A percentile compares a stretch with the other conserved stretches of the same genome.
Conservation (phyloP, 2,888 invertebrate genomes). For the Nyleta sp. region DNA sequence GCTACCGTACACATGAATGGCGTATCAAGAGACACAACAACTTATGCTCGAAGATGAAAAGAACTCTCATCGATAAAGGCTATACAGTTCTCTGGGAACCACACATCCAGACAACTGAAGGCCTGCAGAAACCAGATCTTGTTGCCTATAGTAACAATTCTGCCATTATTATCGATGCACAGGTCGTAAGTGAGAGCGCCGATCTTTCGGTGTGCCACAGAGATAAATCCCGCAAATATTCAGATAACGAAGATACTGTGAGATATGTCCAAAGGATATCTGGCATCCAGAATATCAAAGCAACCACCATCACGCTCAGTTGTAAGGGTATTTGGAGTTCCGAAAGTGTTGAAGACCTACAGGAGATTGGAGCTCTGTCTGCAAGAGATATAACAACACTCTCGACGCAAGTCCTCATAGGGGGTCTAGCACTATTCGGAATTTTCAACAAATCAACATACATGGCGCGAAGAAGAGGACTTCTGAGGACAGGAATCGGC, state of each 20-base stretch:
- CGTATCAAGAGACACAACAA: conserved; percentile 73
- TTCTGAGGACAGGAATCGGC: too few species aligned
- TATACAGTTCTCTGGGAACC: background rate
- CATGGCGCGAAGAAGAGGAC: background rate
- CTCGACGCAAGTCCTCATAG: background rate
- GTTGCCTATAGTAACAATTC: background rate
- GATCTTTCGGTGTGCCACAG: too few species aligned
- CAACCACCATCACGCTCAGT: background rate
- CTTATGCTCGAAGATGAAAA: background rate
- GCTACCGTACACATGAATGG: conserved; percentile 69
- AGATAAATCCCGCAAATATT: too few species aligned
- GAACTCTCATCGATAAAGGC: background rate
- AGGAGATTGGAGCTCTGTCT: background rate
- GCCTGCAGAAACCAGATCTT: background rate
- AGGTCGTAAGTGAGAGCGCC: conserved; percentile 43
- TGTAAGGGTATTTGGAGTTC: background rate
- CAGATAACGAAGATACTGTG: too few species aligned
- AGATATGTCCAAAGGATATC: too few species aligned
- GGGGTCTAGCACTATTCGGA: background rate
- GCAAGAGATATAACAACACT: background rate
- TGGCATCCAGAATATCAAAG: background rate
- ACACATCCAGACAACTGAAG: background rate
- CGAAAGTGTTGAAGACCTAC: background rate
- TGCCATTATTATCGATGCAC: conserved; percentile 25
- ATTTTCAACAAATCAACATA: background rate